A percentile compares a stretch with the other conserved stretches of the same genome.
Evolutionary conservation across 1,140 invertebrate genomes (phyloP).

Genomic region (Brachystomella parvula): DNA sequence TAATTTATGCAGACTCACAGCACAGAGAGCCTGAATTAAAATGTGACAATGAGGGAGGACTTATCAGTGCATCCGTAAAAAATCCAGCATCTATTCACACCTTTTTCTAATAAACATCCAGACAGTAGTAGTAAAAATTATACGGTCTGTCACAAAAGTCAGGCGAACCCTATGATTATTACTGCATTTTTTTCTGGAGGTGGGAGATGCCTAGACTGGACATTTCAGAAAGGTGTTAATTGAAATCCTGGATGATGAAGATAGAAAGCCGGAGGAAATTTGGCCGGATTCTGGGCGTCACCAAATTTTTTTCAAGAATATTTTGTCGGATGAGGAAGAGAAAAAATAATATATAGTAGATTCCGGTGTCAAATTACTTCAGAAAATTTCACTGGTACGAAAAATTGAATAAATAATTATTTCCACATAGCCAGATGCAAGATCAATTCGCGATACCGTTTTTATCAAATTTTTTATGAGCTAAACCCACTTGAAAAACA

Average conservation of each 20-base stretch:
- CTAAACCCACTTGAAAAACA: too few species aligned
- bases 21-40: not conserved
- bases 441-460: too few species aligned
- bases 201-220: too few species aligned
- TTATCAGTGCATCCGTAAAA: not conserved
- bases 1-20: slow-evolving; percentile 7
- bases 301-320: not conserved
- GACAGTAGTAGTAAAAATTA: too few species aligned
- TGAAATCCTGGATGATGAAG: not conserved
- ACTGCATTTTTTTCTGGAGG: not conserved
- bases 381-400: too few species aligned
- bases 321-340: not conserved
- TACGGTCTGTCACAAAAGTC: not conserved
- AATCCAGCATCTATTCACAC: not conserved
- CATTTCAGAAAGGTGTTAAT: not conserved
- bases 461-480: too few species aligned
- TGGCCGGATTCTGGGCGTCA: not conserved
- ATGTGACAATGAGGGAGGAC: not conserved
- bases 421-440: too few species aligned
- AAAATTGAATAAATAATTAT: too few species aligned
- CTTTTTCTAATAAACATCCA: not conserved
- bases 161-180: not conserved
- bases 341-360: too few species aligned
- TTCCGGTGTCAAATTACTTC: too few species aligned
- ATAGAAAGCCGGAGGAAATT: too few species aligned